Percentiles rank a stretch among this genome's conserved stretches.
phyloP scores from a whole-genome alignment of 2,113 vertebrate genomes.

The Hippocampus comes region DNA sequence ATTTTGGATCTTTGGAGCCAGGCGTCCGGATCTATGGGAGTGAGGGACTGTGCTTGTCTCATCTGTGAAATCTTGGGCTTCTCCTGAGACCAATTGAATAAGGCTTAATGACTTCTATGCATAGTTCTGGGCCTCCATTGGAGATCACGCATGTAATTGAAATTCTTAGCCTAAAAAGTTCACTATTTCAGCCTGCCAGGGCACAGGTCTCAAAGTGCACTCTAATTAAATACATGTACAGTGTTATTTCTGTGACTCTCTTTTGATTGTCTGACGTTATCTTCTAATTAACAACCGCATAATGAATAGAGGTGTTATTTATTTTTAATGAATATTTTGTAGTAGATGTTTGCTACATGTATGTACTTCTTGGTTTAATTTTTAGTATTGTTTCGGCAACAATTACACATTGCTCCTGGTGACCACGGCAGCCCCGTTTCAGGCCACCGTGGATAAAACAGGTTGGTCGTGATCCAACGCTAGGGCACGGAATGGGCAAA shows the following conservation, averaged over 20 bases:
- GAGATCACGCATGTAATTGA: constrained; percentile 50
- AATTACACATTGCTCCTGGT: neutral
- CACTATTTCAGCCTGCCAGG: constrained; percentile 43
- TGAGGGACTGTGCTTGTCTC: constrained; percentile 48
- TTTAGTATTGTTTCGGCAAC: neutral
- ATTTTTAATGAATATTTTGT: constrained; percentile 29
- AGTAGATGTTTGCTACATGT: neutral
- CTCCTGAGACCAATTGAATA: constrained; percentile 62
- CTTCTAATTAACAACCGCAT: constrained; percentile 63
- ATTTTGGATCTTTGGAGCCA: constrained; percentile 49
- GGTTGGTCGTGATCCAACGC: neutral
- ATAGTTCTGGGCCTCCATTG: constrained; percentile 42
- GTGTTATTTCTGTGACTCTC: constrained; percentile 56
- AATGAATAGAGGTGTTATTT: constrained; percentile 40
- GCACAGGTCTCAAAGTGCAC: constrained; percentile 60
- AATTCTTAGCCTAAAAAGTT: constrained; percentile 57
- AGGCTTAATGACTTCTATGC: constrained; percentile 56
- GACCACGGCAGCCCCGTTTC: neutral
- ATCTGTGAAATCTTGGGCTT: constrained; percentile 56
- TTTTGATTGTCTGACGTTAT: constrained; percentile 62
- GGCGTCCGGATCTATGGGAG: constrained; percentile 48
- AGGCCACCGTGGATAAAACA: neutral
- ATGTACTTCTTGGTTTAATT: constrained; percentile 2
- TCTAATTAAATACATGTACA: constrained; percentile 67
- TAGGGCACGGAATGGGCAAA: neutral